Evolutionary conservation across 2,797 vertebrate species (phyloP).

Genomic region (Sebastes cheni): DNA sequence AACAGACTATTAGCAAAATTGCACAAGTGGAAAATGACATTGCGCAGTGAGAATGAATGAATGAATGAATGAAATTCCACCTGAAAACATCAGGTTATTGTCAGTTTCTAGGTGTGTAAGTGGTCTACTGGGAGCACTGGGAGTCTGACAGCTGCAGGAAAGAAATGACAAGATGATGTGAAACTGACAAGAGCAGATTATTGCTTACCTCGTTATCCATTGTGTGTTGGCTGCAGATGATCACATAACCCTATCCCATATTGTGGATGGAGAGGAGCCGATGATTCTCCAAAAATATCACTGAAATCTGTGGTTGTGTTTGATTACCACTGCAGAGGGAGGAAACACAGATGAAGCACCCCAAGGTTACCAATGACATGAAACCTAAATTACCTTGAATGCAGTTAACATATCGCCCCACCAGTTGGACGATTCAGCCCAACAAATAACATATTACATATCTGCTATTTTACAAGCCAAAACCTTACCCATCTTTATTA

Average conservation of each 20-base stretch:
- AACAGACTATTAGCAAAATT: too few species aligned
- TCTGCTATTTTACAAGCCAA: not conserved
- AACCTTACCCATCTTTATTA: not conserved
- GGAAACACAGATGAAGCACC: slow-evolving; percentile 8
- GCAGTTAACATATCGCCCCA: slow-evolving; percentile 23
- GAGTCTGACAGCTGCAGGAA: too few species aligned
- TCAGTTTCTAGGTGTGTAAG: too few species aligned
- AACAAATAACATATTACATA: not conserved
- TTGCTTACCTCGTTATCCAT: slow-evolving; percentile 70
- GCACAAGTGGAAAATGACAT: too few species aligned
- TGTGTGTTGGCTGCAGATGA: slow-evolving; percentile 28
- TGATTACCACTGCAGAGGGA: slow-evolving; percentile 21
- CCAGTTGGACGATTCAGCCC: not conserved
- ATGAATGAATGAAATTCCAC: too few species aligned
- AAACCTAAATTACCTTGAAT: slow-evolving; percentile 6
- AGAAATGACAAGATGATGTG: slow-evolving; percentile 12
- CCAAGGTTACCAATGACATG: slow-evolving; percentile 44
- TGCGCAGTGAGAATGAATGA: too few species aligned
- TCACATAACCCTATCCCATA: slow-evolving; percentile 40
- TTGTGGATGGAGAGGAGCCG: not conserved
- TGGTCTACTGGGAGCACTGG: too few species aligned
- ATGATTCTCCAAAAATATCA: not conserved
- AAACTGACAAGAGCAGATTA: not conserved
- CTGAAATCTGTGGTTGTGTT: slow-evolving; percentile 11
- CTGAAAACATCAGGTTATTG: too few species aligned